Base-by-base conservation (phyloP, 2,888 invertebrate genomes). In the Cephus spinipes region DNA sequence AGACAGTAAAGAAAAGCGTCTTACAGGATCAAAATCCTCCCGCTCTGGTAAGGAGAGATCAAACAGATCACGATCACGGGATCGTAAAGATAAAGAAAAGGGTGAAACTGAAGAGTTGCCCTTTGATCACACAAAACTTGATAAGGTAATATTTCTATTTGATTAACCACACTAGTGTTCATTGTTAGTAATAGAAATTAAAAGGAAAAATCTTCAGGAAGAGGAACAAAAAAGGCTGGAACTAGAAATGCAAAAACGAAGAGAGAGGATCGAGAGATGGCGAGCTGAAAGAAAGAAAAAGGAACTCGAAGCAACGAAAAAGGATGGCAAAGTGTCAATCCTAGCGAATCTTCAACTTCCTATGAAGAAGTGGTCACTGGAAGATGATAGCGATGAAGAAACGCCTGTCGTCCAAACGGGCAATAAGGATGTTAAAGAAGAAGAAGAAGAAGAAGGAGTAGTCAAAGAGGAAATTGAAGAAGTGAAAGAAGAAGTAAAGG, bases 231-330 rank as follows among this genome's bases (percentile, higher is more conserved):
- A 95, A 84, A 95, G 97, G 36, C 92, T 99, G 36, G 99, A 99
- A 91, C 92, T 96, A 31, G 98, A 99, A 93, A 99, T 99, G 98
- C 97, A 97, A 88, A 98, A 98, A 90, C 94, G 99, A 6, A 93
- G 98, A 1, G 98, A 99, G 86, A 94, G 99, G 76, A 98, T 99
- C 82, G 99, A 99, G 91, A 94, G 98, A 76, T 99, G 98, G 98
- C 93, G 99, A 73, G 97, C 97, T 0, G 98, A 99, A 86, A 94
- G 98, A 23, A 98, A 98, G 91, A 96, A 97, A 83, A 96, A 96
- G 87, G 97, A 97, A 88, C 91, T 97, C 69, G 96, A 97, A 89
- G 94, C 95, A 11, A 95, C 95, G 9, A 96, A 96, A 89, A 96
- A 96, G 86, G 96, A 97, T 86, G 94, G 95, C 81, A 94, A 96